These are phyloP conservation scores for Podarcis muralis DNA, from an alignment of 2,113 vertebrate genomes.

Conservation along the genomic window DNA sequence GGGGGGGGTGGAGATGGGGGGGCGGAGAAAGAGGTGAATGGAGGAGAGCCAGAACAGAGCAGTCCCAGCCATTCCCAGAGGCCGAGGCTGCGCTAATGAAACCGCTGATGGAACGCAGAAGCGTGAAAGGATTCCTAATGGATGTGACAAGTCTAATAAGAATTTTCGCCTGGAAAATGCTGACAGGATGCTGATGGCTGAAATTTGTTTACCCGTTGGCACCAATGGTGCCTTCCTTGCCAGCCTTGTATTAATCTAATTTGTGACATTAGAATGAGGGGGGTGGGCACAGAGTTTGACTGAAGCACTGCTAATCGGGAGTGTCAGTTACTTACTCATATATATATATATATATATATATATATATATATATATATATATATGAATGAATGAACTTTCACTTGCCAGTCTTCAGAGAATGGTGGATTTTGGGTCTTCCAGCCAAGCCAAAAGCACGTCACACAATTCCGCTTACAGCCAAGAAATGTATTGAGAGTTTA, in stretches of 20 bases:
- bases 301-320: slow-evolving; percentile 63
- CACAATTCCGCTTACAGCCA: background rate
- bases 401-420: background rate
- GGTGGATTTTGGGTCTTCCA: background rate
- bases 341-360: too few relatives aligned
- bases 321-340: slow-evolving; percentile 43
- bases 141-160: slow-evolving; percentile 99
- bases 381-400: background rate
- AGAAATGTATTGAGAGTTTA: background rate
- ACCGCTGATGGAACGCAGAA: slow-evolving; percentile 87
- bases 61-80: slow-evolving; percentile 70
- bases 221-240: slow-evolving; percentile 70
- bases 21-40: background rate
- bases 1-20: fast-evolving
- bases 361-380: background rate
- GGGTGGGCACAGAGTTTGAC: slow-evolving; percentile 45
- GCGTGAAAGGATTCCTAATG: slow-evolving; percentile 96
- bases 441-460: too few relatives aligned
- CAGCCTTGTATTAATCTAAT: slow-evolving; percentile 82
- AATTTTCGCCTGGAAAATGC: slow-evolving; percentile 83
- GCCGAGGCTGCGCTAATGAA: slow-evolving; percentile 79
- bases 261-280: slow-evolving; percentile 72
- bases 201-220: slow-evolving; percentile 83
- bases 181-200: slow-evolving; percentile 86
- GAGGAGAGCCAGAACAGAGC: slow-evolving; percentile 59